Evolutionary conservation across 2,888 invertebrate genomes (phyloP).

Genomic region (Sinopyrophorus schimmeli): DNA sequence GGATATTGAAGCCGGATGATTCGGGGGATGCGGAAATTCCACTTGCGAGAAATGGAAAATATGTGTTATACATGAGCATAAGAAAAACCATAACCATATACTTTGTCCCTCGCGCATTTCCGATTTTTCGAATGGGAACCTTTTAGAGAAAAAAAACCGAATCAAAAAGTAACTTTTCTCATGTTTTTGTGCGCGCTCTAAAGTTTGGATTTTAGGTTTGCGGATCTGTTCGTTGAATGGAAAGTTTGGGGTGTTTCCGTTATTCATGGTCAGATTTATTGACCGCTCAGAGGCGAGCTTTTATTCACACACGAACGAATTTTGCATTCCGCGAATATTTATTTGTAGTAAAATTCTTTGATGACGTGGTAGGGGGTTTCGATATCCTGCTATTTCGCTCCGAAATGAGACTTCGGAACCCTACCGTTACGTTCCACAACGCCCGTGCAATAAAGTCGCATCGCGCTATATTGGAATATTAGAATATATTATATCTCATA

Average conservation of each 20-base stretch:
- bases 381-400: slow-evolving; percentile 28
- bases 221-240: slow-evolving; percentile 6
- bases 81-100: slow-evolving; percentile 11
- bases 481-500: slow-evolving; percentile 31
- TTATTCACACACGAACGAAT: slow-evolving; percentile 32
- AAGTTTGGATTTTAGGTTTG: slow-evolving; percentile 19
- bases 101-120: slow-evolving; percentile 11
- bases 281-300: slow-evolving; percentile 39
- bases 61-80: slow-evolving; percentile 37
- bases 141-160: slow-evolving; percentile 12
- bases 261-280: slow-evolving; percentile 40
- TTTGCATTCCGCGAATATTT: slow-evolving; percentile 35
- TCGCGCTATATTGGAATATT: slow-evolving; percentile 34
- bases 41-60: slow-evolving; percentile 45
- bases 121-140: background rate
- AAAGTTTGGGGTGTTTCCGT: slow-evolving; percentile 27
- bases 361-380: slow-evolving; percentile 33
- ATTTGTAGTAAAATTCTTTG: slow-evolving; percentile 37
- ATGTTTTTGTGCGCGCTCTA: slow-evolving; percentile 26
- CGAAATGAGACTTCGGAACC: slow-evolving; percentile 28
- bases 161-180: slow-evolving; percentile 9
- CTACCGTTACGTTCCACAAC: slow-evolving; percentile 30
- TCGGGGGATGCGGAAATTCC: slow-evolving; percentile 40
- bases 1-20: slow-evolving; percentile 45
- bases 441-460: slow-evolving; percentile 32